These are phyloP conservation scores for Rhinella marina DNA, from an alignment of 2,797 vertebrate genomes.

Conservation along the genomic window DNA sequence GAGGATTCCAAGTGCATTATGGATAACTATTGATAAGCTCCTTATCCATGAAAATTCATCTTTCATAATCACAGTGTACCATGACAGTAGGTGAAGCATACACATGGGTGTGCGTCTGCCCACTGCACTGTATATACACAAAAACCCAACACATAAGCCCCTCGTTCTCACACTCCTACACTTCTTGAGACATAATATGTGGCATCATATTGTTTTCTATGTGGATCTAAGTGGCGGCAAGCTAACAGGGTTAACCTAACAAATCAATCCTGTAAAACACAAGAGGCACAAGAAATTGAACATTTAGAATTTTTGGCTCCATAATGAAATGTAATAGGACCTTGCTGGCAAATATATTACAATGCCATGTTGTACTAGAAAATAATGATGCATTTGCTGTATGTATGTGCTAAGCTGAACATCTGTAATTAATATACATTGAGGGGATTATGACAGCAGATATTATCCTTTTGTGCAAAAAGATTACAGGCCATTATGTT, in stretches of 20 bases:
- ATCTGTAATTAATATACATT: not conserved
- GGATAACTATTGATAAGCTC: not conserved
- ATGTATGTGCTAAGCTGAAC: not conserved
- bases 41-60: not conserved
- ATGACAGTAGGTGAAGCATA: not conserved
- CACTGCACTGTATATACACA: conserved; percentile 10
- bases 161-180: not conserved
- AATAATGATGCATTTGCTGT: not conserved
- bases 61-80: not conserved
- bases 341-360: conserved; percentile 16
- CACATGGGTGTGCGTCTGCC: not conserved
- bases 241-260: not conserved
- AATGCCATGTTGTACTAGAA: conserved; percentile 13
- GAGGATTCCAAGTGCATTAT: not conserved
- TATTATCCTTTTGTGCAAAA: not conserved
- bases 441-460: not conserved
- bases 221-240: not conserved
- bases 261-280: not conserved
- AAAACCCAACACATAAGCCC: not conserved
- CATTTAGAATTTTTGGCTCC: not conserved
- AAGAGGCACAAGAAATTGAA: conserved; percentile 28
- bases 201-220: conserved; percentile 12
- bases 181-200: not conserved
- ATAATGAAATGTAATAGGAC: not conserved
- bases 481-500: not conserved